phyloP scores from a whole-genome alignment of 2,797 vertebrate genomes.

The Tragopan temminckii region DNA sequence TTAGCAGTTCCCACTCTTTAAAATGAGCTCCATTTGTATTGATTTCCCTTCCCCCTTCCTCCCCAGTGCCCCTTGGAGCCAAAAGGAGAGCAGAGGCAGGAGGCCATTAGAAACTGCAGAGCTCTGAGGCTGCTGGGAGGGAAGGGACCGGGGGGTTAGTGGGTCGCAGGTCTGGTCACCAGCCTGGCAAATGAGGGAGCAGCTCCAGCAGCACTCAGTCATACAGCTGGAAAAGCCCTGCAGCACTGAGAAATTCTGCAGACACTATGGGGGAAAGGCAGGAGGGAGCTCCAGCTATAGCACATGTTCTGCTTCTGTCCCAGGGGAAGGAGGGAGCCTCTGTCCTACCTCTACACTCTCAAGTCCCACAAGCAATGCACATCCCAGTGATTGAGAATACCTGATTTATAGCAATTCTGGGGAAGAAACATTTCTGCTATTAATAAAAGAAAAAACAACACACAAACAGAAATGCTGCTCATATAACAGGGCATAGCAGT shows the following conservation, averaged over 20 bases:
- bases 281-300: not conserved
- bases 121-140: conserved; percentile 10
- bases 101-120: conserved; percentile 19
- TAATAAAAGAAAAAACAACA: not conserved
- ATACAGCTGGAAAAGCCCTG: conserved; percentile 3
- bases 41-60: conserved; percentile 12
- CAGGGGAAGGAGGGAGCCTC: not conserved
- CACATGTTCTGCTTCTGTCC: not conserved
- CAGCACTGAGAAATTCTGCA: conserved; percentile 38
- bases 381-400: not conserved
- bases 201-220: conserved; percentile 32
- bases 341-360: not conserved
- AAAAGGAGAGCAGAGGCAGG: not conserved
- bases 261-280: not conserved
- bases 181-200: conserved; percentile 44
- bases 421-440: not conserved
- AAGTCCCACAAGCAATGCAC: not conserved
- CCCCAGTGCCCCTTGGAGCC: not conserved
- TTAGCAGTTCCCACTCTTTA: not conserved
- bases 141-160: conserved; percentile 16
- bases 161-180: conserved; percentile 28
- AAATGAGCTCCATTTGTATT: not conserved
- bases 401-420: not conserved
- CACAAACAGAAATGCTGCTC: not conserved
- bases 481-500: not conserved